Percentiles rank a stretch among this genome's conserved stretches.
These are phyloP conservation scores for Drosophila erecta DNA, from an alignment of 1,140 invertebrate species.

Conservation along the genomic window DNA sequence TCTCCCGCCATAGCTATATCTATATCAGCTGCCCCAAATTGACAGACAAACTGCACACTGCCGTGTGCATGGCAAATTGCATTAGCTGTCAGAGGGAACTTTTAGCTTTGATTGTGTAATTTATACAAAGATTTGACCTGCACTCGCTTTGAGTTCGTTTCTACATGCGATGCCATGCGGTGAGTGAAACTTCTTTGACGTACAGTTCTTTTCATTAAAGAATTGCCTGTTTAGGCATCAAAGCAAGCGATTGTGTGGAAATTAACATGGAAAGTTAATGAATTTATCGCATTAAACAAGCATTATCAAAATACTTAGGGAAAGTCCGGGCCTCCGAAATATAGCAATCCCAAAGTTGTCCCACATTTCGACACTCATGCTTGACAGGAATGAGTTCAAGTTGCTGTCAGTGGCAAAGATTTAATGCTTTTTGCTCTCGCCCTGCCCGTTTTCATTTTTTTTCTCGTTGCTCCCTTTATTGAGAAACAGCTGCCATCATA, in stretches of 20 bases:
- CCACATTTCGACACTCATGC: conserved; percentile 53
- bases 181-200: conserved; percentile 6
- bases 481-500: conserved; percentile 81
- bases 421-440: conserved; percentile 62
- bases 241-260: neutral
- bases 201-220: no score
- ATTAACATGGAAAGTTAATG: no score
- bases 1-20: neutral
- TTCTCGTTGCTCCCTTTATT: conserved; percentile 50
- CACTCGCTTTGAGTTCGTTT: conserved; percentile 13
- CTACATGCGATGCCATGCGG: neutral
- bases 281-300: no score
- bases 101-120: conserved; percentile 48
- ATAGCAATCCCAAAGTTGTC: conserved; percentile 34
- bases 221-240: neutral
- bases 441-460: conserved; percentile 10
- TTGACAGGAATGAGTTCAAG: conserved; percentile 78
- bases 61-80: conserved; percentile 59
- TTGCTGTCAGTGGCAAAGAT: conserved; percentile 72
- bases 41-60: conserved; percentile 36
- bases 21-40: conserved; percentile 47
- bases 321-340: neutral
- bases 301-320: neutral
- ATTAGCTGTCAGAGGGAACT: conserved; percentile 59
- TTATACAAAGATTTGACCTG: conserved; percentile 58